Percentiles rank a stretch among this genome's conserved stretches.
phyloP scores from a whole-genome alignment of 2,888 invertebrate genomes.

The Nomada ruficornis region DNA sequence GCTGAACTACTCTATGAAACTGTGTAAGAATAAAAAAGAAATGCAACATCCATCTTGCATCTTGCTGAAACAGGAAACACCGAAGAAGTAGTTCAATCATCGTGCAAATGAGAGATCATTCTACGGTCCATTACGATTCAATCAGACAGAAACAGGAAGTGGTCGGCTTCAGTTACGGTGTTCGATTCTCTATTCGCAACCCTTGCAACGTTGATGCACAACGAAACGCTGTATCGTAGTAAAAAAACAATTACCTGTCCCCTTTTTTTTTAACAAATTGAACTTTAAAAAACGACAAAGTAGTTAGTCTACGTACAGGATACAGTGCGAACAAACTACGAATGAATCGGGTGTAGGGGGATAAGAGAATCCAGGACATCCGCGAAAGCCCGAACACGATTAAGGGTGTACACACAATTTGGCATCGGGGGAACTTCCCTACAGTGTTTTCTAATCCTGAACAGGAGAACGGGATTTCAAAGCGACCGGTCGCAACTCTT shows the following conservation, averaged over 20 bases:
- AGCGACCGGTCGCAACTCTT: not conserved
- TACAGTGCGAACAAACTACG: not conserved
- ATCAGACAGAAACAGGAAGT: slow-evolving; percentile 56
- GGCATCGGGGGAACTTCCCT: not conserved
- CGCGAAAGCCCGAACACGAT: not conserved
- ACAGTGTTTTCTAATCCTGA: slow-evolving; percentile 24
- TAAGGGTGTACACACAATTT: slow-evolving; percentile 27
- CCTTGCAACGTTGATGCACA: slow-evolving; percentile 1
- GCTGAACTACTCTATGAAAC: no score
- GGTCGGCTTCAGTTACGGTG: slow-evolving; percentile 38
- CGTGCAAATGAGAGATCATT: slow-evolving; percentile 41
- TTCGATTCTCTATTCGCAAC: slow-evolving; percentile 38
- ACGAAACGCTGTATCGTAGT: not conserved
- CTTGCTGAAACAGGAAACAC: not conserved
- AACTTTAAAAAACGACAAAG: not conserved
- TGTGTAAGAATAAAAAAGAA: not conserved
- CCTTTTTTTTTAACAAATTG: not conserved
- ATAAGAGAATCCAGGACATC: not conserved
- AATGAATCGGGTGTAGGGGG: not conserved
- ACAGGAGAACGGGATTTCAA: not conserved
- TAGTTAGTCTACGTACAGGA: not conserved
- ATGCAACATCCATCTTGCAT: not conserved
- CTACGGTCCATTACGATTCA: slow-evolving; percentile 53
- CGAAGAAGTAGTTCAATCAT: slow-evolving; percentile 19
- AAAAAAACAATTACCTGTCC: not conserved